Evolutionary conservation across 2,113 vertebrate species (phyloP).

Genomic region (Lethenteron reissneri): DNA sequence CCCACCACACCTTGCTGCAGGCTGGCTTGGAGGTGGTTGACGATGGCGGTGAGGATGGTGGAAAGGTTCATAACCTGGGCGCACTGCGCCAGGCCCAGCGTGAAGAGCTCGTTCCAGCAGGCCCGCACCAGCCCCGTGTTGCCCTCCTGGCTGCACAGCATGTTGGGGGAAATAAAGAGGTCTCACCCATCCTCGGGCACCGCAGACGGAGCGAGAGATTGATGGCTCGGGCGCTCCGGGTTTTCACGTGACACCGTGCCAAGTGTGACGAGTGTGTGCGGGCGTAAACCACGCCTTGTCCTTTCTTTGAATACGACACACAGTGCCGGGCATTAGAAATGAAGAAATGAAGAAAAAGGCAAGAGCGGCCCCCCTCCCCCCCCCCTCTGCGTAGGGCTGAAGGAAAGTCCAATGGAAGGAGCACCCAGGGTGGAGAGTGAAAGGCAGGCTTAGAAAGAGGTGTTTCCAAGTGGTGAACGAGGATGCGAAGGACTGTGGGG

Average conservation of each 20-base stretch:
- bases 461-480: slow-evolving; percentile 99
- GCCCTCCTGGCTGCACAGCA: slow-evolving; percentile 50
- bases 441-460: slow-evolving; percentile 96
- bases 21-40: slow-evolving; percentile 87
- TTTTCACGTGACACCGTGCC: too few species aligned
- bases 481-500: slow-evolving; percentile 78
- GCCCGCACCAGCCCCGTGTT: slow-evolving; percentile 77
- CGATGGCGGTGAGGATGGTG: slow-evolving; percentile 76
- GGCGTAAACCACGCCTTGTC: too few species aligned
- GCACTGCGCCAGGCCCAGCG: slow-evolving; percentile 81
- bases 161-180: slow-evolving; percentile 10
- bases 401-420: background rate
- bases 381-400: too few species aligned
- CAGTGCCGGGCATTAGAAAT: too few species aligned
- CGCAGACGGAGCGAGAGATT: too few species aligned
- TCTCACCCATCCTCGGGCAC: too few species aligned
- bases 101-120: slow-evolving; percentile 95
- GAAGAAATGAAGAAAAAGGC: too few species aligned
- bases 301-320: too few species aligned
- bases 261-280: too few species aligned
- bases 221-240: too few species aligned
- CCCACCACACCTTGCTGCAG: slow-evolving; percentile 66
- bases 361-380: too few species aligned
- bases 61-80: slow-evolving; percentile 91
- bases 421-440: slow-evolving; percentile 56